Evolutionary conservation across 2,113 vertebrate genomes (phyloP).

Genomic region (Sitta europaea): DNA sequence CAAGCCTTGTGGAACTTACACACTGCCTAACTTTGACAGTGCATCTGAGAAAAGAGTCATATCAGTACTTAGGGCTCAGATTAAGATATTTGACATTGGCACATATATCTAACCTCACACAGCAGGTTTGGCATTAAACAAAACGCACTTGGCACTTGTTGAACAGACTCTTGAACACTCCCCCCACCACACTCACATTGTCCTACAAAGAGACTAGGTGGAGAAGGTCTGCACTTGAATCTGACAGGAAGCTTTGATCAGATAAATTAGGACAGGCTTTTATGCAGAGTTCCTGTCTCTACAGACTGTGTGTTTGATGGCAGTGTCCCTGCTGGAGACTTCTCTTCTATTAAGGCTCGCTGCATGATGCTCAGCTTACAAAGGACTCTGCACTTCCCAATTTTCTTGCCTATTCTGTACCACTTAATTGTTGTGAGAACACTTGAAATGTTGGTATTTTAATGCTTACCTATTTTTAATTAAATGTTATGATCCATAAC

Average conservation of each 20-base stretch:
- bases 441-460: background rate
- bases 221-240: background rate
- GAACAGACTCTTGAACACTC: background rate
- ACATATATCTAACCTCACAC: background rate
- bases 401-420: background rate
- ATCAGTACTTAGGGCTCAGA: background rate
- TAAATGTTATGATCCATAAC: background rate
- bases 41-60: background rate
- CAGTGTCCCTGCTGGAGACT: background rate
- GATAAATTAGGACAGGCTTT: slow-evolving; percentile 37
- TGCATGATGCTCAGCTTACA: background rate
- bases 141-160: background rate
- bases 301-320: background rate
- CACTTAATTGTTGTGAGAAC: background rate
- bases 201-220: background rate
- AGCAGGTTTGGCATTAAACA: background rate
- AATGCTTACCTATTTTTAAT: background rate
- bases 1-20: background rate
- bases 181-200: background rate
- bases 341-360: slow-evolving; percentile 25
- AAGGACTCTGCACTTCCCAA: background rate
- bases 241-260: slow-evolving; percentile 24
- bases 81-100: slow-evolving; percentile 8
- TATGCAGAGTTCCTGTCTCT: background rate
- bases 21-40: background rate